These are phyloP conservation scores for Hypothenemus hampei DNA, from an alignment of 1,140 invertebrate genomes.

Conservation along the genomic window DNA sequence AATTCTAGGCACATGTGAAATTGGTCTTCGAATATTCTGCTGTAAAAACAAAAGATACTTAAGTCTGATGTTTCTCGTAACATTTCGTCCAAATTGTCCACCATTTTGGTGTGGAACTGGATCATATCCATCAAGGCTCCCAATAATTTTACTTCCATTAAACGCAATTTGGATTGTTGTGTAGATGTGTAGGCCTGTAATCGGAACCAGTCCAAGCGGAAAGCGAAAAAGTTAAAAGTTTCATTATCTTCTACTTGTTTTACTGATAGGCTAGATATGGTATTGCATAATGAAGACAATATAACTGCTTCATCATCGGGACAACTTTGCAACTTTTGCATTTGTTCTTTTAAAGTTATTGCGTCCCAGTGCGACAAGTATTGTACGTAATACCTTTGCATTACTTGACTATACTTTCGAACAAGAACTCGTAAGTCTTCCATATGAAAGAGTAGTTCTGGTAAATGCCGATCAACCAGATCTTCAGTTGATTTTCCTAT, in stretches of 20 bases:
- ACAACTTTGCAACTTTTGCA: conserved; percentile 78
- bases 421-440: conserved; percentile 92
- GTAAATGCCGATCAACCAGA: conserved; percentile 88
- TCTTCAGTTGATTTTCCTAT: conserved; percentile 72
- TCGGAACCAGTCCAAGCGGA: conserved; percentile 92
- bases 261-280: conserved; percentile 79
- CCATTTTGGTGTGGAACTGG: conserved; percentile 96
- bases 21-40: conserved; percentile 94
- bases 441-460: conserved; percentile 97
- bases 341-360: conserved; percentile 83
- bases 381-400: conserved; percentile 97
- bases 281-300: conserved; percentile 87
- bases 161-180: conserved; percentile 71
- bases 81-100: conserved; percentile 97
- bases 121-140: conserved; percentile 92
- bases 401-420: conserved; percentile 92
- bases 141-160: conserved; percentile 83
- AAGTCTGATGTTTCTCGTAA: conserved; percentile 95
- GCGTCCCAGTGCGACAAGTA: conserved; percentile 95
- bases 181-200: conserved; percentile 93
- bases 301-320: conserved; percentile 95
- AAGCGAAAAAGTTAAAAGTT: conserved; percentile 90
- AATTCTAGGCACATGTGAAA: conserved; percentile 99
- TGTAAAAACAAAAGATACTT: conserved; percentile 96
- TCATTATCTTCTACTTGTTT: conserved; percentile 98